Evolutionary conservation across 2,797 vertebrate species (phyloP), one percentile per base, ranked within the genome.

Genomic region (Sarcoramphus papa): DNA sequence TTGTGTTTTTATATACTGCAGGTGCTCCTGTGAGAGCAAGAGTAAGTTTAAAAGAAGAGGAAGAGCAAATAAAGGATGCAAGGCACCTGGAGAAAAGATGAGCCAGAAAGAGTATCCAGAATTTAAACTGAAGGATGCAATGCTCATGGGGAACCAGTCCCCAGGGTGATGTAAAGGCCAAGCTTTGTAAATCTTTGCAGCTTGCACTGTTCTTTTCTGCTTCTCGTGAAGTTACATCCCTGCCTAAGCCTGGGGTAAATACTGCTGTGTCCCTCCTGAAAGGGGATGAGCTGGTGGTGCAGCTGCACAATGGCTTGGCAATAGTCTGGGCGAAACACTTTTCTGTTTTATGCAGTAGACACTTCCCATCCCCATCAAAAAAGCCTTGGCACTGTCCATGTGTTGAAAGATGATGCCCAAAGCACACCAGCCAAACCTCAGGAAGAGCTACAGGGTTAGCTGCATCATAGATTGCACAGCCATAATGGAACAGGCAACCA

Each of bases 271-370:
- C 45, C 30, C 5, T 48, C 22, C 43, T 50, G 37, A 41, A 21
- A 37, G 18, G 3, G 4, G 10, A 19, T 10, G 35, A 73, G 22
- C 19, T 70, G 54, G 6, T 56, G 48, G 4, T 37, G n/a, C 21
- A 79, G 24, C 35, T 19, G 6, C 18, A 31, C 30, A 23, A 33
- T 2, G 3, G 9, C 19, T 54, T 67, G 33, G 10, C 2, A 2
- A 8, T 2, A 31, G 16, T 18, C 43, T 1, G 2, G 28, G 33
- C 0, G 4, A 81, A 85, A 65, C 15, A 5, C 6, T 78, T 47
- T 27, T 56, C 37, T 72, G 23, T 4, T 75, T 74, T 25, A 14
- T 33, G 37, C 11, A 67, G 12, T 3, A 60, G 30, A 18, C 17
- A 7, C 10, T 86, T 88, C 50, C 27, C 6, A 53, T 12, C 12